Base-by-base conservation (phyloP, 2,888 invertebrate species). In the Anoplius nigerrimus region DNA sequence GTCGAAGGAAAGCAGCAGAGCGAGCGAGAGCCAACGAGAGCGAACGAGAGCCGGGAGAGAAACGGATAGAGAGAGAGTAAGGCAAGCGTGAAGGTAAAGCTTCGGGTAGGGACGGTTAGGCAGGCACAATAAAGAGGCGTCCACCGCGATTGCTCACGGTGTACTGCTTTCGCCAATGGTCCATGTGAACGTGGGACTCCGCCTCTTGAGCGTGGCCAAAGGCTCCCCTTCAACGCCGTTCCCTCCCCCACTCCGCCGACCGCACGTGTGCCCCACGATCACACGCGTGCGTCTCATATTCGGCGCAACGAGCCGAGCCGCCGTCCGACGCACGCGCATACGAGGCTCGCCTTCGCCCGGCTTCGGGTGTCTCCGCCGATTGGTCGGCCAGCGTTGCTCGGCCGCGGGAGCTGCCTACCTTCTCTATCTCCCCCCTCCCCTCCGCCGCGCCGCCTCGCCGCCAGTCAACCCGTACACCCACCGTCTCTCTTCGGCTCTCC, bases 131-230 rank as follows among this genome's bases (percentile, higher is more conserved):
- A 74, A 76, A 79, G 83, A 81, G 86, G 85, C 83, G 86, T 84
- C 75, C 78, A 82, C 80, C 61, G 68, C 58, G 69, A 59, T 64
- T 43, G 74, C 80, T 77, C 81, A 87, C 86, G 86, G 83, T 78
- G 74, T 78, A 80, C 78, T 86, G 84, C 71, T 80, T 75, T 85
- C 84, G 74, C 85, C 88, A 87, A 87, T 88, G 86, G 88, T 79
- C 85, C 87, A 83, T 84, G 84, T 78, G 81, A 82, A 81, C 74
- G 77, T 80, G 77, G 34, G 34, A 79, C 86, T 84, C 86, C 88
- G 86, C 87, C 87, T 82, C 78, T 81, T 75, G 76, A 75, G 75
- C 72, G 70, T 79, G 73, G 80, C 83, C 78, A 78, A 71, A 55
- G 22, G 20, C 66, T 54, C 67, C 69, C 58, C 52, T 45, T 46